Evolutionary conservation across 1,140 invertebrate genomes (phyloP), one percentile per base, ranked within the genome.

Genomic region (Drosophila sproati): DNA sequence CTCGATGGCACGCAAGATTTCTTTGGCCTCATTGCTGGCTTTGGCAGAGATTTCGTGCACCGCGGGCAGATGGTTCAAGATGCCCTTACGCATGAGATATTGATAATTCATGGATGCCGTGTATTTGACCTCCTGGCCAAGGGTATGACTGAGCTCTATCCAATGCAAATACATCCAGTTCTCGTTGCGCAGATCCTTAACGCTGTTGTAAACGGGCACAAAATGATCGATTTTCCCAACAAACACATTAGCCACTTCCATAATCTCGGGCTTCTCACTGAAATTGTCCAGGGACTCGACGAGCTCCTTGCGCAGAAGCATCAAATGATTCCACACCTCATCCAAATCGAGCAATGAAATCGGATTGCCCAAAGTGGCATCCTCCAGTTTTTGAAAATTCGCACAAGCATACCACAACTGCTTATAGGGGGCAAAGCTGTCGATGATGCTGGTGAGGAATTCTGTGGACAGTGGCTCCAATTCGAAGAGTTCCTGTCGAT

Each of bases 81-180:
- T 86, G n/a, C 83, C 83, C 43, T 92, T 92, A 3, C 75, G 80
- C 0, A 92, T 67, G 0, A 90, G 73, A 28, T 91, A 91, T 62
- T 73, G 59, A 34, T 91, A 92, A 52, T 92, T 92, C 78, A 92
- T 77, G 0, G 82, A 47, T 0, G 72, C 4, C 0, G 86, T 57
- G 59, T 82, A 92, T 51, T 92, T 92, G 20, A 92, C 81, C 0
- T 92, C 91, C 2, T 60, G 51, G 4, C 89, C 91, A 7, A 82
- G 48, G 5, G 59, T 55, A 12, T 45, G 31, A n/a, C 66, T 51
- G 0, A 92, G 64, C 54, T 92, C 91, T 51, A 70, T 57, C 91
- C 91, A 92, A 61, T 92, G 91, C n/a, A 91, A 5, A 10, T 66
- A 77, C 37, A 92, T 79, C 91, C 91, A 92, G 67, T 92, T 85